phyloP scores from a whole-genome alignment of 2,888 invertebrate species.

The Norana najaformis region DNA sequence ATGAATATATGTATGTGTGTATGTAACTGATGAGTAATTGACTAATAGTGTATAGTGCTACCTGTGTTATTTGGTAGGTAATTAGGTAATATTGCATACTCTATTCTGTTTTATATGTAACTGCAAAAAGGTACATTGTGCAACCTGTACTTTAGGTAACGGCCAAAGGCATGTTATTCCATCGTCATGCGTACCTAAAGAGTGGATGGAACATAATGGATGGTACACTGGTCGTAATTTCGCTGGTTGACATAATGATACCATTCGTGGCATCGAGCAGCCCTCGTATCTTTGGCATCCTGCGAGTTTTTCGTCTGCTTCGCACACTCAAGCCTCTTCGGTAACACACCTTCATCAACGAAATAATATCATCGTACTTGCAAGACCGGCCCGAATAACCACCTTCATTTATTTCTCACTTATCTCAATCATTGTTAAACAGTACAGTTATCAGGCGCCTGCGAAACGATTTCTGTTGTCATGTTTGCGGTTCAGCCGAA shows the following conservation, averaged over 20 bases:
- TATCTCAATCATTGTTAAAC: too few relatives aligned
- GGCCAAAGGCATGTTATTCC: constrained; percentile 92
- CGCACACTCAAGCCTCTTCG: constrained; percentile 88
- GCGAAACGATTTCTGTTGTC: too few relatives aligned
- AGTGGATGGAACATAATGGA: constrained; percentile 99
- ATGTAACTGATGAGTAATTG: constrained; percentile 95
- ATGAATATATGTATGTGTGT: too few relatives aligned
- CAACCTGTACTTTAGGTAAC: constrained; percentile 74
- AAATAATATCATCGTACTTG: too few relatives aligned
- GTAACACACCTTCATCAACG: too few relatives aligned
- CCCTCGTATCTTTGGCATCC: constrained; percentile 96
- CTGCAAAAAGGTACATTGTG: constrained; percentile 67
- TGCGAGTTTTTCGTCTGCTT: constrained; percentile 92
- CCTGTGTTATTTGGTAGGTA: too few relatives aligned
- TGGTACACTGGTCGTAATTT: constrained; percentile 93
- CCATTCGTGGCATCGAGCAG: constrained; percentile 84
- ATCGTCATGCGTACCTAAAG: constrained; percentile 91
- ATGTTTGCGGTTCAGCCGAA: too few relatives aligned
- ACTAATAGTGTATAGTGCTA: constrained; percentile 67
- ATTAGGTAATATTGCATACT: too few relatives aligned
- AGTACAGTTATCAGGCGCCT: too few relatives aligned
- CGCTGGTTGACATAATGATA: constrained; percentile 93
- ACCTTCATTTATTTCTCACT: too few relatives aligned
- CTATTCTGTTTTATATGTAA: constrained; percentile 70
- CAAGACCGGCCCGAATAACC: too few relatives aligned